Percentiles rank a stretch among this genome's conserved stretches.
phyloP scores from a whole-genome alignment of 2,113 vertebrate genomes.

The Osmerus mordax region DNA sequence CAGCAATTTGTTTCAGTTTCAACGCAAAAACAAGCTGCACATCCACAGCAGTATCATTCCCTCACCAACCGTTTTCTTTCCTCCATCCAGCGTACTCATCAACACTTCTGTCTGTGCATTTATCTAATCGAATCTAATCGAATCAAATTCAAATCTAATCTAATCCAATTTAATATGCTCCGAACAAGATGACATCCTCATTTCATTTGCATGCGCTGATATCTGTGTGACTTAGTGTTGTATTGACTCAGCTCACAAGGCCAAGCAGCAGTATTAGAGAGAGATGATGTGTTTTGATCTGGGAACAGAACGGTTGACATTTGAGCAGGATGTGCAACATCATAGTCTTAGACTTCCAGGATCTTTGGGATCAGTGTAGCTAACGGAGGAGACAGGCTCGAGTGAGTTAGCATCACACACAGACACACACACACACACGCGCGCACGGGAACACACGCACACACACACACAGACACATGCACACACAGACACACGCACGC shows the following conservation, averaged over 20 bases:
- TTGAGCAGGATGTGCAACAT: constrained; percentile 2
- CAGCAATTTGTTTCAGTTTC: too few species aligned
- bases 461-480: background rate
- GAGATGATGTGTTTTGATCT: constrained; percentile 12
- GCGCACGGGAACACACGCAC: too few species aligned
- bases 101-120: too few species aligned
- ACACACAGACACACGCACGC: background rate
- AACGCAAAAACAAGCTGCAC: too few species aligned
- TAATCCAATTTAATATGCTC: background rate
- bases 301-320: constrained; percentile 24
- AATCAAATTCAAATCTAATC: too few species aligned
- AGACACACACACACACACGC: too few species aligned
- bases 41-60: too few species aligned
- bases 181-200: background rate
- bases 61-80: too few species aligned
- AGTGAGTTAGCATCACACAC: too few species aligned
- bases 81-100: too few species aligned
- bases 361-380: constrained; percentile 42
- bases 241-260: constrained; percentile 31
- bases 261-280: background rate
- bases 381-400: background rate
- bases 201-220: constrained; percentile 39
- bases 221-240: constrained; percentile 14
- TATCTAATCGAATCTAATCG: too few species aligned
- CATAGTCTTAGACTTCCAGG: background rate